These are phyloP conservation scores for Microplitis deprimator DNA, from an alignment of 2,888 invertebrate species.

Conservation along the genomic window DNA sequence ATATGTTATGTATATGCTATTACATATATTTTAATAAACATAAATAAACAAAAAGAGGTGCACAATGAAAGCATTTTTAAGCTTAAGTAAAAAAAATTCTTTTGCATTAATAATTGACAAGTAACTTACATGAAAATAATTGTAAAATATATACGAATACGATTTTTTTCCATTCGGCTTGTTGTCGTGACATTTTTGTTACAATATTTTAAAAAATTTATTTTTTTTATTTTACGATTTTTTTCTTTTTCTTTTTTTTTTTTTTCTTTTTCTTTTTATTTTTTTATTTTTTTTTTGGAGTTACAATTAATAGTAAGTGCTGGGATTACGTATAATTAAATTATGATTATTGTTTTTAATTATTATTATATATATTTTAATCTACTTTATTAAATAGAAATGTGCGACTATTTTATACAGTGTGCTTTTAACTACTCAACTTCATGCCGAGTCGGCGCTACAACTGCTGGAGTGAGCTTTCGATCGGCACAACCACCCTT, in stretches of 20 bases:
- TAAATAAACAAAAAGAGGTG: background rate
- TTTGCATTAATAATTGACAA: conserved; percentile 6
- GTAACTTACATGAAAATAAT: conserved; percentile 68
- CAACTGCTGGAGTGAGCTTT: conserved; percentile 61
- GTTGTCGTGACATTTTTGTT: conserved; percentile 61
- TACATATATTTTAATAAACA: background rate
- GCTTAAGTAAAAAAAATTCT: background rate
- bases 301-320: conserved; percentile 32
- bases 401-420: conserved; percentile 68
- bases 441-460: conserved; percentile 70
- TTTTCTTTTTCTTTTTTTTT: conserved; percentile 37
- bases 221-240: conserved; percentile 40
- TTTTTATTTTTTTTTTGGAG: conserved; percentile 26
- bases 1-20: background rate
- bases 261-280: conserved; percentile 34
- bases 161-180: conserved; percentile 64
- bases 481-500: conserved; percentile 56
- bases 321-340: conserved; percentile 42
- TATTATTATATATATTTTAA: conserved; percentile 34
- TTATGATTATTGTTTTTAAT: conserved; percentile 38
- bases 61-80: background rate
- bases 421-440: conserved; percentile 70
- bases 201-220: conserved; percentile 40
- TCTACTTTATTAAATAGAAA: conserved; percentile 60
- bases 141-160: conserved; percentile 67